Base-by-base conservation (phyloP, 2,888 invertebrate genomes). In the Drosophila barbarae region DNA sequence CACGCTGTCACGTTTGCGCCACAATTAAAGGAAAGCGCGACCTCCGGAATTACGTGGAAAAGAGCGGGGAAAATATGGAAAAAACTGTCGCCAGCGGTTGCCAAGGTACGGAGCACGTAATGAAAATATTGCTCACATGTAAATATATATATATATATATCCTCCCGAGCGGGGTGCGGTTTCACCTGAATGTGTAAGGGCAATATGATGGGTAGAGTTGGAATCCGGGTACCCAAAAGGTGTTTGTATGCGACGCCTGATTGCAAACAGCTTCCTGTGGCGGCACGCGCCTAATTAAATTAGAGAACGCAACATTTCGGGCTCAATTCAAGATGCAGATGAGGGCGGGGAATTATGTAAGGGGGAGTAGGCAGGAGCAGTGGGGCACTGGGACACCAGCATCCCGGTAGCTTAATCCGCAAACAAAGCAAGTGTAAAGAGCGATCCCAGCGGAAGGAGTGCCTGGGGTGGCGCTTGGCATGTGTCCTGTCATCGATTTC, bases 211-310 rank as follows among this genome's bases (percentile, higher is more conserved):
- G n/a, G 9, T 5, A 10, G n/a, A 10, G 18, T 13, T 8, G 46
- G 46, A 30, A 13, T 21, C 8, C 38, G 30, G 15, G 30, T 13
- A 36, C 38, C 46, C 56, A 46, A 56, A 30, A 32, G 67, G 65
- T 46, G 50, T 32, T 53, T 47, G 57, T 69, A 55, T 54, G 55
- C 51, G 74, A 68, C 67, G 52, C 38, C 50, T 67, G 67, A 67
- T 51, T 65, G 46, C 54, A 53, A 49, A 58, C 58, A 73, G 84
- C 75, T 78, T 84, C 69, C 69, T 55, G 82, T 66, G 38, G 66
- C 41, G 79, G 57, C 74, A 74, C 60, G 79, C 65, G 77, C 72
- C 83, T 79, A 84, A 79, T 79, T 84, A 79, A 79, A 84, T 82
- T 78, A 84, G 74, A 70, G 84, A 84, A 69, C 69, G 74, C 60